Conservation (phyloP, 2,113 vertebrate species). For the Parotia lawesii region DNA sequence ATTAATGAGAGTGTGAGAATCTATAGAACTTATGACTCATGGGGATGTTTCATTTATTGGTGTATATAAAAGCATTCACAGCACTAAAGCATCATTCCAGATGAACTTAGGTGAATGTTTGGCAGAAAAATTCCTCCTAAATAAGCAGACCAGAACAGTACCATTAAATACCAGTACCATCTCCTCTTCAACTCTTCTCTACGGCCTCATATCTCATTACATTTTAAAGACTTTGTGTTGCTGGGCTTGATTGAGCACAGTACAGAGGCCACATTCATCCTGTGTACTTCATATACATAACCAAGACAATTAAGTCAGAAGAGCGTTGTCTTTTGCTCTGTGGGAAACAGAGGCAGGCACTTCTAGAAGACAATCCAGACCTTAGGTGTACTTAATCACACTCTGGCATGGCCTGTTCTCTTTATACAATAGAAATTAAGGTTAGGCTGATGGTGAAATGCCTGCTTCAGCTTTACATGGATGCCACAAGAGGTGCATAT, state of each 20-base stretch:
- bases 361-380: neutral
- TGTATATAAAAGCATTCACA: slow-evolving; percentile 54
- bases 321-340: neutral
- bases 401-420: neutral
- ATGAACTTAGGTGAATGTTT: slow-evolving; percentile 47
- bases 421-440: neutral
- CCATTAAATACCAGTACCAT: slow-evolving; percentile 21
- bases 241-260: neutral
- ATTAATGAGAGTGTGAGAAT: slow-evolving; percentile 57
- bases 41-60: slow-evolving; percentile 52
- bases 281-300: neutral
- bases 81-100: slow-evolving; percentile 50
- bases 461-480: neutral
- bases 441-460: neutral
- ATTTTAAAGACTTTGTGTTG: neutral
- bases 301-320: neutral
- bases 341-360: neutral
- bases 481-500: neutral
- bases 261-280: neutral
- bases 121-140: slow-evolving; percentile 54
- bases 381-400: neutral
- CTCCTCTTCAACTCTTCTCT: slow-evolving; percentile 5
- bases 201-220: neutral
- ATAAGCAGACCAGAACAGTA: slow-evolving; percentile 8
- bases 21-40: slow-evolving; percentile 55